Percentiles rank a stretch among this genome's conserved stretches.
Conservation (phyloP, 2,888 invertebrate species). For the Caenorhabditis sp. region DNA sequence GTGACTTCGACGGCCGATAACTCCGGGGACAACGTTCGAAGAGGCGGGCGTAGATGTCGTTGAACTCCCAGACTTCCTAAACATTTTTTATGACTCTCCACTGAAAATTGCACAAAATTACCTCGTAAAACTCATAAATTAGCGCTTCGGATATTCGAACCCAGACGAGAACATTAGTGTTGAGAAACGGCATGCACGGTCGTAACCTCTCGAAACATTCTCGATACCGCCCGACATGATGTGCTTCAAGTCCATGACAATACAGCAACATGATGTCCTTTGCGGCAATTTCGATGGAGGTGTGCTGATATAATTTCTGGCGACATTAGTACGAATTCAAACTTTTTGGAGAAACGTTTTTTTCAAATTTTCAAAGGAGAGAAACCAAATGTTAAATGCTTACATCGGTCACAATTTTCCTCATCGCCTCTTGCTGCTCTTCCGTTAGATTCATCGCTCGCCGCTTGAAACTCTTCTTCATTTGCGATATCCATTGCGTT, state of each 20-base stretch:
- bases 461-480: conserved; percentile 30
- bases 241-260: conserved; percentile 40
- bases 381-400: conserved; percentile 4
- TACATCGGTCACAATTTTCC: conserved; percentile 35
- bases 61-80: conserved; percentile 53
- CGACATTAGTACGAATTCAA: conserved; percentile 20
- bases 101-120: background rate
- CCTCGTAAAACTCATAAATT: conserved; percentile 57
- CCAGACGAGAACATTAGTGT: conserved; percentile 51
- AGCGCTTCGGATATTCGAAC: conserved; percentile 53
- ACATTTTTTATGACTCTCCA: no score
- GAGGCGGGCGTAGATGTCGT: conserved; percentile 39
- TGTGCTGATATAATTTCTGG: no score
- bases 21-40: conserved; percentile 4
- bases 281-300: conserved; percentile 14
- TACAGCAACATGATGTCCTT: conserved; percentile 43
- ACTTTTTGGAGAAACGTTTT: background rate
- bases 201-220: conserved; percentile 39
- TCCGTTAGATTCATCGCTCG: conserved; percentile 28
- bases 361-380: background rate
- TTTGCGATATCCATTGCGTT: conserved; percentile 34
- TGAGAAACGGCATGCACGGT: conserved; percentile 46
- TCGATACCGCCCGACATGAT: conserved; percentile 51
- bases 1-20: conserved; percentile 12
- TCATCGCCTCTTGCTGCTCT: conserved; percentile 31